Conservation (phyloP, 2,888 invertebrate species). For the Drosophila greeni region DNA sequence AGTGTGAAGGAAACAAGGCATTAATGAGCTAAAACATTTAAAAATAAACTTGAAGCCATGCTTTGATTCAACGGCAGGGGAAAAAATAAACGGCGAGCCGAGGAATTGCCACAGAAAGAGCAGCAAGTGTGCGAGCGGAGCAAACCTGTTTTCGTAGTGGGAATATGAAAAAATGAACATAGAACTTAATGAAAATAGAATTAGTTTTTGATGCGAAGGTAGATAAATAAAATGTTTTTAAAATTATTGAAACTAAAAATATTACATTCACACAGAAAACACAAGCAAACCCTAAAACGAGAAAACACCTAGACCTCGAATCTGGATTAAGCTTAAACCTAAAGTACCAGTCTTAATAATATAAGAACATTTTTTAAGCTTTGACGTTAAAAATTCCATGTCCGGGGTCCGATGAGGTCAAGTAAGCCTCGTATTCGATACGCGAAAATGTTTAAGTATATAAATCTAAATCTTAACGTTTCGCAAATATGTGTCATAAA, state of each 20-base stretch:
- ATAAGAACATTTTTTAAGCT: too few species aligned
- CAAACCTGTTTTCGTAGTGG: conserved; percentile 48
- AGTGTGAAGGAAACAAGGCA: conserved; percentile 23
- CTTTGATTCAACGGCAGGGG: conserved; percentile 34
- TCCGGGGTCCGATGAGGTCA: too few species aligned
- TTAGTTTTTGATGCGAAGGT: neutral
- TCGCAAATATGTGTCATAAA: too few species aligned
- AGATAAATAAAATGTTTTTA: neutral
- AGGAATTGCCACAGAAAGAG: conserved; percentile 35
- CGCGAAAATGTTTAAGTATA: too few species aligned
- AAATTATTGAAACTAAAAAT: neutral
- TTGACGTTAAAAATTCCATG: too few species aligned
- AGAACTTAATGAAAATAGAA: conserved; percentile 19
- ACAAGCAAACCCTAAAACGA: neutral
- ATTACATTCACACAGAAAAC: too few species aligned
- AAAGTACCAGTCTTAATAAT: too few species aligned
- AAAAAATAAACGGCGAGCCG: conserved; percentile 8
- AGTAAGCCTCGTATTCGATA: too few species aligned
- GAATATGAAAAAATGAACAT: neutral
- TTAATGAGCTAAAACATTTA: conserved; percentile 58
- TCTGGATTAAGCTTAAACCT: neutral
- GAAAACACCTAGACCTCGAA: neutral
- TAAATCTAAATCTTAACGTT: too few species aligned
- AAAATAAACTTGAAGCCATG: conserved; percentile 45
- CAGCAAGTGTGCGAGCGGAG: conserved; percentile 25